Conservation (phyloP, 2,888 invertebrate genomes). For the Leptarthrus brevirostris region DNA sequence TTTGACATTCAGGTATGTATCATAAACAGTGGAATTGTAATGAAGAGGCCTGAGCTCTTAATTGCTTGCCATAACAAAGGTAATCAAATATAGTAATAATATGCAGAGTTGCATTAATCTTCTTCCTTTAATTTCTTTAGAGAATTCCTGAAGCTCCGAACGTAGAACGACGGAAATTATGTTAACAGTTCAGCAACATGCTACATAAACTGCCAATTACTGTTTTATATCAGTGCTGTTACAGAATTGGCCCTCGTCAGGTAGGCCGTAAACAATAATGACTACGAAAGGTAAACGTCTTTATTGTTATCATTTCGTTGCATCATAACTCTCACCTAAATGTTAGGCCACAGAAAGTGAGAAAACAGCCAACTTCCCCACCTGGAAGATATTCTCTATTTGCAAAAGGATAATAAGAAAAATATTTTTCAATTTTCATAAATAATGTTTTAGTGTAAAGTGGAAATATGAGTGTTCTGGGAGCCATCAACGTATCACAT, state of each 20-base stretch:
- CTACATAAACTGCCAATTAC: slow-evolving; percentile 15
- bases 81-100: too few relatives aligned
- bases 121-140: too few relatives aligned
- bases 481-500: slow-evolving; percentile 55
- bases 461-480: slow-evolving; percentile 55
- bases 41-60: too few relatives aligned
- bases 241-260: not conserved
- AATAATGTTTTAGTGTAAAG: slow-evolving; percentile 59
- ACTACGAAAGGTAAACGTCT: not conserved
- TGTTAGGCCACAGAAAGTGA: not conserved
- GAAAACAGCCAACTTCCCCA: not conserved
- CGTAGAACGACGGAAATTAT: too few relatives aligned
- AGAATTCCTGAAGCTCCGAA: too few relatives aligned
- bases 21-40: too few relatives aligned
- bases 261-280: slow-evolving; percentile 1
- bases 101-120: too few relatives aligned
- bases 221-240: not conserved
- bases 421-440: slow-evolving; percentile 61
- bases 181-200: slow-evolving; percentile 13
- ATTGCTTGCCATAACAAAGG: too few relatives aligned
- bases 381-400: slow-evolving; percentile 5
- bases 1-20: too few relatives aligned
- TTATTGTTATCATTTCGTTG: slow-evolving; percentile 38
- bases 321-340: slow-evolving; percentile 11
- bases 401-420: slow-evolving; percentile 56